Evolutionary conservation across 1,140 invertebrate genomes (phyloP).

Genomic region (Drosophila varians): DNA sequence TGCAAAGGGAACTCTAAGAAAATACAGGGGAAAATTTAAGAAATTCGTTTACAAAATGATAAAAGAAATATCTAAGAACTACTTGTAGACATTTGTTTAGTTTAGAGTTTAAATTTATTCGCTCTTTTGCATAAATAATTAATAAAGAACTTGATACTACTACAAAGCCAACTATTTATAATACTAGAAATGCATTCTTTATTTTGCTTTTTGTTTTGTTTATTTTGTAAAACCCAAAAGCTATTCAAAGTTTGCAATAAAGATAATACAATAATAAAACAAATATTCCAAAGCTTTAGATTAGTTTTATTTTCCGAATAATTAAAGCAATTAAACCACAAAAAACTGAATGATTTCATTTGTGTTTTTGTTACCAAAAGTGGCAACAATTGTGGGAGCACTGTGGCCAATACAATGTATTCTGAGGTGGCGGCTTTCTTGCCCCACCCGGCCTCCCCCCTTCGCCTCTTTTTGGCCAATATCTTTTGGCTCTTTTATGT

Average conservation of each 20-base stretch:
- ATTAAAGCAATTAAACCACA: neutral
- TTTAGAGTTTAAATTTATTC: too few relatives aligned
- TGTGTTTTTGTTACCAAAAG: neutral
- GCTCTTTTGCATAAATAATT: too few relatives aligned
- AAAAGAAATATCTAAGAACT: too few relatives aligned
- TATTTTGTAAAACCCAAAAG: neutral
- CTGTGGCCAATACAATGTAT: constrained; percentile 36
- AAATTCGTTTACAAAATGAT: too few relatives aligned
- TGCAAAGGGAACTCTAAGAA: too few relatives aligned
- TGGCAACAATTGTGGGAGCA: constrained; percentile 5
- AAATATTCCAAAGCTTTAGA: neutral
- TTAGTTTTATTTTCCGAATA: neutral
- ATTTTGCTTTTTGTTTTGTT: too few relatives aligned
- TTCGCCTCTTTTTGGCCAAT: too few relatives aligned
- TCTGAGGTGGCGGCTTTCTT: constrained; percentile 2
- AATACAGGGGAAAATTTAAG: too few relatives aligned
- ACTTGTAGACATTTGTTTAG: too few relatives aligned
- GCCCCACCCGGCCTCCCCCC: neutral
- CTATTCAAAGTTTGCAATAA: neutral
- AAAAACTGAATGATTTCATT: neutral
- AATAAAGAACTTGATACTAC: too few relatives aligned
- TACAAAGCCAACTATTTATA: too few relatives aligned
- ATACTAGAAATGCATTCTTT: too few relatives aligned
- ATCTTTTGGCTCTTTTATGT: constrained; percentile 26
- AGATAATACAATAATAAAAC: neutral